These are phyloP conservation scores for Dinothrombium tinctorium DNA, from an alignment of 1,140 invertebrate species.

Conservation along the genomic window DNA sequence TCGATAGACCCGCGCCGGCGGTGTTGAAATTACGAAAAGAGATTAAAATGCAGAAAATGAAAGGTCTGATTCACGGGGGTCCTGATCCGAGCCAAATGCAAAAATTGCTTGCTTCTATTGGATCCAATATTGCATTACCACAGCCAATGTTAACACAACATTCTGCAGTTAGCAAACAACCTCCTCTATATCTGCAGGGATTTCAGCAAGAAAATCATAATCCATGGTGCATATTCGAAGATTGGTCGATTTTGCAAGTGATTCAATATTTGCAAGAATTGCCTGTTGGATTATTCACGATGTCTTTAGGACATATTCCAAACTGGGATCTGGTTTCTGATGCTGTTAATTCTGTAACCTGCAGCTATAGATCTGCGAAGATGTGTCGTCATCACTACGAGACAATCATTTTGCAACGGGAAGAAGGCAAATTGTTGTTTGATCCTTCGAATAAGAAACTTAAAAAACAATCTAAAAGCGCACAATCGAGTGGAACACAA, in stretches of 20 bases:
- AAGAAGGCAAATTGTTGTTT: constrained; percentile 56
- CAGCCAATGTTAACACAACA: constrained; percentile 26
- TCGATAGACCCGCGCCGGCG: constrained; percentile 56
- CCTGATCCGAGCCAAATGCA: constrained; percentile 6
- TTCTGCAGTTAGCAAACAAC: constrained; percentile 17
- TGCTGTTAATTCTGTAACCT: constrained; percentile 49
- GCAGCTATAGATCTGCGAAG: constrained; percentile 58
- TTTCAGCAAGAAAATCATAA: constrained; percentile 15
- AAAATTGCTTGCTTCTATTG: neutral
- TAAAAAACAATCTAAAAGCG: neutral
- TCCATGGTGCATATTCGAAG: constrained; percentile 72
- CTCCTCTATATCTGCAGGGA: constrained; percentile 4
- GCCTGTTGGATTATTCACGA: constrained; percentile 45
- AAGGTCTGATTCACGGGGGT: constrained; percentile 21
- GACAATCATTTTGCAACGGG: constrained; percentile 48
- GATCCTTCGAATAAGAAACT: constrained; percentile 18
- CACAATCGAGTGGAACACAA: neutral
- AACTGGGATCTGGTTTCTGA: constrained; percentile 92
- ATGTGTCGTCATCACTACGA: constrained; percentile 59
- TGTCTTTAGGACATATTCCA: constrained; percentile 56
- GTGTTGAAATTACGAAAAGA: constrained; percentile 49
- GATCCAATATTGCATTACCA: constrained; percentile 8
- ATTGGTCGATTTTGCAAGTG: constrained; percentile 53
- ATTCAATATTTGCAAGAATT: constrained; percentile 57
- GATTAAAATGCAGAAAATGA: constrained; percentile 43